Conservation (phyloP, 2,113 vertebrate species). For the Brachirus orientalis region DNA sequence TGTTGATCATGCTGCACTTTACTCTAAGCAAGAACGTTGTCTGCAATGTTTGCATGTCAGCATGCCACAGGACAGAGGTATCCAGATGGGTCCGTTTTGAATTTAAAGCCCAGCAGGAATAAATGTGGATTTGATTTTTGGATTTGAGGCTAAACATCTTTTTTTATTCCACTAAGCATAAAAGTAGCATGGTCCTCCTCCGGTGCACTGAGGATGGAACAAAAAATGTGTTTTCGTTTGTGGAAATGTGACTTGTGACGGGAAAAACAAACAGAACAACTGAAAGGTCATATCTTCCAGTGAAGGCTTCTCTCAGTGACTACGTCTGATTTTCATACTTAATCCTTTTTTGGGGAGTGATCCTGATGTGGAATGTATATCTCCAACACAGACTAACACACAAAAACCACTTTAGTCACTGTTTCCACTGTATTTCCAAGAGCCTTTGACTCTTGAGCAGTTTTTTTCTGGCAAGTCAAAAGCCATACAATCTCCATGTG, state of each 20-base stretch:
- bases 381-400: constrained; percentile 5
- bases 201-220: too few relatives aligned
- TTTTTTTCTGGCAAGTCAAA: constrained; percentile 39
- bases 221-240: too few relatives aligned
- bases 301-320: constrained; percentile 12
- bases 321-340: neutral
- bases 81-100: constrained; percentile 10
- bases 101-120: constrained; percentile 3
- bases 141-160: constrained; percentile 19
- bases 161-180: too few relatives aligned
- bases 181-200: too few relatives aligned
- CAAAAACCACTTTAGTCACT: constrained; percentile 36
- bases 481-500: constrained; percentile 23
- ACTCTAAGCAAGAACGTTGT: too few relatives aligned
- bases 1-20: neutral
- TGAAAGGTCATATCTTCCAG: constrained; percentile 7
- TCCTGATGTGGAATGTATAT: constrained; percentile 44
- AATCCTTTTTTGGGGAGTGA: constrained; percentile 16
- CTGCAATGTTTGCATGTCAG: neutral
- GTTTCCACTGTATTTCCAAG: constrained; percentile 47
- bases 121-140: constrained; percentile 29
- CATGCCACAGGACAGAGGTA: constrained; percentile 11
- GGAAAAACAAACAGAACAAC: too few relatives aligned
- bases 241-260: neutral
- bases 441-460: constrained; percentile 30